Evolutionary conservation across 2,113 vertebrate species (phyloP), one percentile per base, ranked within the genome.

Genomic region (Hyperopisus bebe): DNA sequence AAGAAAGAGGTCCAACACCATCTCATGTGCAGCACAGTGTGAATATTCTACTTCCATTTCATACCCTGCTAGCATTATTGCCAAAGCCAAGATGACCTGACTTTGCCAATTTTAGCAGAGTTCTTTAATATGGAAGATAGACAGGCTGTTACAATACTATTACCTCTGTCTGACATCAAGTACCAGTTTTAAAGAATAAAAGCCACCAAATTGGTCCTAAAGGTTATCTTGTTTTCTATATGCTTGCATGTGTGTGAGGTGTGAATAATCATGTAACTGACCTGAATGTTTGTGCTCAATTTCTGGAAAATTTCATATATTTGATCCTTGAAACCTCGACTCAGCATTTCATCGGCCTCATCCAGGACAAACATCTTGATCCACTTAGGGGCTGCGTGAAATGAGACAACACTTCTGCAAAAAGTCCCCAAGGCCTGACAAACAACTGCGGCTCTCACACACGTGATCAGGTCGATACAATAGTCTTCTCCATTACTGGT

Each of bases 331-430:
- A 99, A 99, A 5, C 98, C 98, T 89, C 98, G 97, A 93, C 98
- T 99, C 95, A 99, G 94, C 98, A 99, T 99, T 94, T 99, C 98
- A 94, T 99, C 98, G 19, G 98, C 98, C 95, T 99, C 98, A 93
- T 99, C 98, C 95, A 99, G 95, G 93, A 99, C 98, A 93, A 99
- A 99, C 98, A 99, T 99, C 95, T 99, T 99, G 94, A 99, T 99
- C 94, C 95, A 98, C 94, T 98, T 99, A 15, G 98, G 96, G 84
- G 96, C 98, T 99, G 91, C 21, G 88, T 58, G 89, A 77, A 89
- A 74, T 1, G 89, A 24, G 53, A 24, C 21, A 0, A 58, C n/a
- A 39, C 17, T 42, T 80, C 50, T 47, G 48, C n/a, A 62, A 7
- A 21, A 10, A 27, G 7, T 39, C 13, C 10, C 47, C 35, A 66